Evolutionary conservation across 2,888 invertebrate genomes (phyloP), one percentile per base, ranked within the genome.

Genomic region (Heliconius ismenius): DNA sequence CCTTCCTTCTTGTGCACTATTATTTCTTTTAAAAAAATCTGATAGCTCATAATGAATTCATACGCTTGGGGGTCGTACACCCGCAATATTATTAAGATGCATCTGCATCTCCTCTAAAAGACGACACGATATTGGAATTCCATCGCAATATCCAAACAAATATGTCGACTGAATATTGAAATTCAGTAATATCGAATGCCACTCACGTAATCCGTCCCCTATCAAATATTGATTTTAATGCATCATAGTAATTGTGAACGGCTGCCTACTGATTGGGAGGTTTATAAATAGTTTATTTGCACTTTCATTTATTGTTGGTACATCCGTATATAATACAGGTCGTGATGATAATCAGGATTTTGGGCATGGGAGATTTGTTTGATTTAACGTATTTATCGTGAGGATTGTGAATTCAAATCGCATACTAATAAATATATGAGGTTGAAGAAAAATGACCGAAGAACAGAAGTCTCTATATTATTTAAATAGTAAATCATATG

Each of bases 101-200:
- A 54, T 69, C n/a, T 54, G 54, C 32, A 54, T 69, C 28, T 54
- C 39, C 67, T 39, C 6, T 24, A 54, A 28, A 28, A 7, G 13
- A 58, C n/a, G 13, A 58, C n/a, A 32, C 21, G 15, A 54, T 69
- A 69, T 69, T 69, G n/a, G 69, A 69, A 69, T 69, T 69, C 32
- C 54, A 69, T 21, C 28, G 28, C 54, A 49, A 69, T 32, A 69
- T 69, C 62, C 26, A 24, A 26, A 10, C 13, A 26, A 64, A 65
- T 36, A 65, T 65, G 65, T 39, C 65, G n/a, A 54, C 21, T 69
- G 54, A 69, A 54, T 69, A 69, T 69, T 69, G 65, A 69, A 69
- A 69, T 69, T 69, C 49, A 32, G 69, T 69, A 54, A 69, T 54
- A 32, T 69, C 32, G 54, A 54, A 69, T 28, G 69, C 69, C 21